Base-by-base conservation (phyloP, 2,113 vertebrate genomes). In the Eurystomus gularis region DNA sequence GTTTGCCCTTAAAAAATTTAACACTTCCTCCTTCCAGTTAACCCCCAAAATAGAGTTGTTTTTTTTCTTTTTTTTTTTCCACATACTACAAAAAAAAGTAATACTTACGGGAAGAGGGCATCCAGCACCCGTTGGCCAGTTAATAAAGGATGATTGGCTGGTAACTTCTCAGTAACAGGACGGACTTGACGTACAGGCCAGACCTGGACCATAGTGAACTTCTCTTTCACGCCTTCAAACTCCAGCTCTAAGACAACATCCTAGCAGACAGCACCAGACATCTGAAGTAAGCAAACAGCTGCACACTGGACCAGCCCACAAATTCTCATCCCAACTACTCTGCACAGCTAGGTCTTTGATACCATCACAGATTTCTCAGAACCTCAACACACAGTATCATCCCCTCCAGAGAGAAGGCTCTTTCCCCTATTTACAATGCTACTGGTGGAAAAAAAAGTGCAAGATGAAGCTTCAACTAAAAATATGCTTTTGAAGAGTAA, bases 181-280 rank as follows among this genome's bases (percentile, higher is more conserved):
- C 99, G 98, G 35, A 99, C 98, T 82, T 99, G 99, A 88, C 99
- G 98, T 42, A 99, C 99, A 9, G 99, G 99, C 99, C 99, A 99
- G 28, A 99, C 98, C 95, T 99, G 99, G 79, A 99, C 98, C 99
- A 99, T 99, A 49, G 98, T 99, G 97, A 99, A 99, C 97, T 99
- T 99, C 92, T 99, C 99, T 94, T 99, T 99, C 84, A 99, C 93
- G 1, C 99, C 99, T 95, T 99, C 99, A 95, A 99, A 99, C 96
- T 99, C 99, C 96, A 99, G 98, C 97, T 99, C 99, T 95, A 99
- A 97, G 88, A 99, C 99, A 85, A 99, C 99, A 85, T 99, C 99
- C 99, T 99, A 93, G 35, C 26, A 84, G 33, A 87, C 4, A 89
- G 39, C 64, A 93, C 23, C 81, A 88, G 58, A 82, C 42, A 91